Evolutionary conservation across 2,888 invertebrate species (phyloP), one percentile per base, ranked within the genome.

Genomic region (Leptinotarsa tumamoca): DNA sequence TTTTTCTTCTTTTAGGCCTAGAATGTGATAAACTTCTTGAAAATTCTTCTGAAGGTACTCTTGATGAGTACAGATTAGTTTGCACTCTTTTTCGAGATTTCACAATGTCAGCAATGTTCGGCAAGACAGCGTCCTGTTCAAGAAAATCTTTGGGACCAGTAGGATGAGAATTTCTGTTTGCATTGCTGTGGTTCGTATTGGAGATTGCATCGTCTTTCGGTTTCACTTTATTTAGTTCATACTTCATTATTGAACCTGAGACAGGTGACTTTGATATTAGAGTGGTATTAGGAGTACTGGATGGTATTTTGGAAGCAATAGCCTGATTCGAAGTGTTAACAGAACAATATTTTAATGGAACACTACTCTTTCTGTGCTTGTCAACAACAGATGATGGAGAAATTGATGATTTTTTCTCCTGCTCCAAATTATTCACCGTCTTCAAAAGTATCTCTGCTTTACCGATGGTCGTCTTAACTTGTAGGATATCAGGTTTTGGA

Each of bases 31-130:
- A 63, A 63, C 27, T 33, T 58, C 21, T 23, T 17, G 18, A 21
- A 27, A 21, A 14, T 43, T 63, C 63, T 43, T 63, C 33, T n/a
- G 33, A 21, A 43, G 15, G 23, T 14, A 23, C 21, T 58, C 23
- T 58, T 58, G 23, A 23, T 14, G 58, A 23, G 58, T 63, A 63
- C 63, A 58, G 23, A 58, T 43, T 63, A 15, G 63, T 43, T 33
- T 33, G 10, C 33, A 17, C n/a, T n/a, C 63, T 63, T 43, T 63
- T 63, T 27, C 63, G 63, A 33, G 63, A 63, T 63, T 63, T 63
- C 63, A 63, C 63, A 33, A 5, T 18, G 17, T 63, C 63, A 15
- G 63, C 27, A 17, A 63, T 63, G 33, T 43, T 63, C 33, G 5
- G 63, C 17, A 63, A 33, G 15, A 63, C 27, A 63, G 63, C 63